Evolutionary conservation across 2,888 invertebrate genomes (phyloP).

Genomic region (Euplexia lucipara): DNA sequence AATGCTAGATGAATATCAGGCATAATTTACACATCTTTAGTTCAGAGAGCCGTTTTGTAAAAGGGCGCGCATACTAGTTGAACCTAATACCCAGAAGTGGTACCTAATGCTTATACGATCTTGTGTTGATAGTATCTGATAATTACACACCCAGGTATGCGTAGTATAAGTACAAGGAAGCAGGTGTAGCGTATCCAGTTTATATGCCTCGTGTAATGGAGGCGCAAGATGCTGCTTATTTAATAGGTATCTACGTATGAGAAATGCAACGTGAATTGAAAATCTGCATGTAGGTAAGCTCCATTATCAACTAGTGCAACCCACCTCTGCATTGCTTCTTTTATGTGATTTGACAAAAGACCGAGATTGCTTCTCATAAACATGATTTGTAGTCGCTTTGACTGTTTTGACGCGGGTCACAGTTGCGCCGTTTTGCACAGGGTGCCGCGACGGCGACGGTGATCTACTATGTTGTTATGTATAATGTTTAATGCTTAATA

Average conservation of each 20-base stretch:
- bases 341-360: too few species aligned
- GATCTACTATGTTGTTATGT: too few species aligned
- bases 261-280: constrained; percentile 16
- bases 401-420: too few species aligned
- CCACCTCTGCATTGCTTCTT: too few species aligned
- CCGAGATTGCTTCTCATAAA: too few species aligned
- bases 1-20: constrained; percentile 8
- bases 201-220: constrained; percentile 27
- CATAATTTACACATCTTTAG: constrained; percentile 1
- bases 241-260: constrained; percentile 7
- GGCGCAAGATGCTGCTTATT: constrained; percentile 11
- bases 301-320: neutral
- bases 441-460: too few species aligned
- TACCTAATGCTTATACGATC: constrained; percentile 34
- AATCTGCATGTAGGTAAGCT: neutral
- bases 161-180: constrained; percentile 17
- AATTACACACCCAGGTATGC: neutral
- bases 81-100: constrained; percentile 21
- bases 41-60: constrained; percentile 2
- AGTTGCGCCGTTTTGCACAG: too few species aligned
- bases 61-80: neutral
- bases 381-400: too few species aligned
- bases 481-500: too few species aligned
- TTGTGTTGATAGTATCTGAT: constrained; percentile 1
- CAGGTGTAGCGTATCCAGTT: constrained; percentile 46